Evolutionary conservation across 1,140 invertebrate genomes (phyloP), one percentile per base, ranked within the genome.

Genomic region (Doryteuthis pealeii): DNA sequence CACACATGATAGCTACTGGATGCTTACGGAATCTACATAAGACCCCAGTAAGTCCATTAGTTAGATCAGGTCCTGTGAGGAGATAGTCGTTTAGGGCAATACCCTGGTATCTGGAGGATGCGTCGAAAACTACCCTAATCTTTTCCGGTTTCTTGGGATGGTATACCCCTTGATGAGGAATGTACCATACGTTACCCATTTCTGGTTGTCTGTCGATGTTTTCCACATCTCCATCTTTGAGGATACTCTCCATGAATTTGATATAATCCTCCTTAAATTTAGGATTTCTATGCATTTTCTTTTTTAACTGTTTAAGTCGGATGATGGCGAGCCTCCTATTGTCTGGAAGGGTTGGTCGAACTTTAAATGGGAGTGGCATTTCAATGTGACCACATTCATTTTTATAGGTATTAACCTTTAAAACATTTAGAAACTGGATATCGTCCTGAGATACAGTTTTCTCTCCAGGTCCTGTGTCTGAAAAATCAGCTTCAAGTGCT

Each of bases 31-130:
- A 82, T 72, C 79, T 77, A 30, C 71, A 77, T 0, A 80, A 49
- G 1, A 82, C 78, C 0, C 80, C 79, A 40, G 68, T 33, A 5
- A 82, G 54, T 30, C 18, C 40, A 28, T 82, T 82, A 2, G 75
- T 79, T 4, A 79, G 73, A 67, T 82, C 78, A n/a, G 79, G 80
- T n/a, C 77, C 80, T n/a, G 62, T 76, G 0, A 80, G 54, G 15
- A 82, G 32, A n/a, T n/a, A n/a, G n/a, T n/a, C n/a, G n/a, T n/a
- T n/a, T n/a, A n/a, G n/a, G n/a, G n/a, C n/a, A n/a, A n/a, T n/a
- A n/a, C n/a, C n/a, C n/a, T n/a, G n/a, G n/a, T n/a, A n/a, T n/a
- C n/a, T n/a, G n/a, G n/a, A n/a, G n/a, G n/a, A n/a, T n/a, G n/a
- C n/a, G n/a, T n/a, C n/a, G n/a, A n/a, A n/a, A n/a, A n/a, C n/a